These are phyloP conservation scores for Drosophila hamatofila DNA, from an alignment of 2,888 invertebrate species.

Conservation along the genomic window DNA sequence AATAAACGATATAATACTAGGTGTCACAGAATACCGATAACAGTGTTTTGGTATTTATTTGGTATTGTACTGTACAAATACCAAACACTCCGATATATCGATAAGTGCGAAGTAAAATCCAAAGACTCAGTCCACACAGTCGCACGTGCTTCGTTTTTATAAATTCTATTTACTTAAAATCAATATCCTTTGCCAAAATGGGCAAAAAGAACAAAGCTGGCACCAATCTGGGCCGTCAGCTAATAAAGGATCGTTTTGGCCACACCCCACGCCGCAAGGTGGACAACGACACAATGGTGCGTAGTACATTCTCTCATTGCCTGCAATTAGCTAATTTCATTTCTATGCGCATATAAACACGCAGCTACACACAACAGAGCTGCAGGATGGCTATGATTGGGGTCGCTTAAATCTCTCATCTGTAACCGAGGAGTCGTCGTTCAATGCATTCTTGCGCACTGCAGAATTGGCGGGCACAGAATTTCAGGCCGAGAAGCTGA, in stretches of 20 bases:
- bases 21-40: slow-evolving; percentile 1
- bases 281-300: slow-evolving; percentile 91
- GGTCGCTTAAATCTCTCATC: slow-evolving; percentile 95
- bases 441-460: slow-evolving; percentile 97
- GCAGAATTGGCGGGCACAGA: slow-evolving; percentile 97
- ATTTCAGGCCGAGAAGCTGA: slow-evolving; percentile 95
- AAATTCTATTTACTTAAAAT: neutral
- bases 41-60: slow-evolving; percentile 1
- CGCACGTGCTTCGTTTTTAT: slow-evolving; percentile 49
- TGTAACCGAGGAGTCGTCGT: slow-evolving; percentile 97
- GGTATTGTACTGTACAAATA: neutral
- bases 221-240: slow-evolving; percentile 88
- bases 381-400: slow-evolving; percentile 97
- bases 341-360: neutral
- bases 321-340: neutral
- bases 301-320: slow-evolving; percentile 62
- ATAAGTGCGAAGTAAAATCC: neutral
- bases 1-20: slow-evolving; percentile 17
- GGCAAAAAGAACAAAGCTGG: slow-evolving; percentile 89
- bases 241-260: slow-evolving; percentile 92
- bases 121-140: neutral
- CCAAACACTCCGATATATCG: neutral
- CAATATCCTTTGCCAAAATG: slow-evolving; percentile 86
- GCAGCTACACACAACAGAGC: slow-evolving; percentile 92
- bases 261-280: slow-evolving; percentile 88